phyloP scores from a whole-genome alignment of 2,797 vertebrate genomes.

The Salarias fasciatus region DNA sequence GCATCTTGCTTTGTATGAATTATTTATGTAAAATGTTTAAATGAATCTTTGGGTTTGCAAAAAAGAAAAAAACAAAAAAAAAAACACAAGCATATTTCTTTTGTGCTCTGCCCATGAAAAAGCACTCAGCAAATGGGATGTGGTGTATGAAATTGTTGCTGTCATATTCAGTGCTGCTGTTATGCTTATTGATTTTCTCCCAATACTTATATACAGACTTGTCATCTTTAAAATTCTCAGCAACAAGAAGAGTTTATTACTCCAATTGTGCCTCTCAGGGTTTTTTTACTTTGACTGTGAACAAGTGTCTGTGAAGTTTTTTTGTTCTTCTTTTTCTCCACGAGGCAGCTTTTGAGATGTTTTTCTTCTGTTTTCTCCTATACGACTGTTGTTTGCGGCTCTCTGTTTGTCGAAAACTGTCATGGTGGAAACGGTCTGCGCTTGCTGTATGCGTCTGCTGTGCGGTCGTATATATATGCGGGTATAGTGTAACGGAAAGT shows the following conservation, averaged over 20 bases:
- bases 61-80: constrained; percentile 74
- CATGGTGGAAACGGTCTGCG: constrained; percentile 9
- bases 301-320: background rate
- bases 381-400: constrained; percentile 1
- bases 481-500: constrained; percentile 44
- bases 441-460: constrained; percentile 19
- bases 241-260: constrained; percentile 31
- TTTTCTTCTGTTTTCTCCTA: background rate
- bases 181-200: constrained; percentile 70
- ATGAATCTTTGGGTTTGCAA: constrained; percentile 67
- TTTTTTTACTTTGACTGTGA: constrained; percentile 22
- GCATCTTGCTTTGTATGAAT: constrained; percentile 71
- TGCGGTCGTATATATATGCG: constrained; percentile 24
- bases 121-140: constrained; percentile 67
- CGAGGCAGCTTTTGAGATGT: background rate
- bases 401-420: constrained; percentile 15
- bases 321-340: background rate
- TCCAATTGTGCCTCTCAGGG: constrained; percentile 20
- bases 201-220: constrained; percentile 36
- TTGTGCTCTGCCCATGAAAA: constrained; percentile 63
- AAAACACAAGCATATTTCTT: constrained; percentile 54
- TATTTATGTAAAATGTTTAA: constrained; percentile 78
- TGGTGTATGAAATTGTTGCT: constrained; percentile 77
- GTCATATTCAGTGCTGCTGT: constrained; percentile 70
- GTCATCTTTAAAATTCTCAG: constrained; percentile 47